phyloP scores from a whole-genome alignment of 2,113 vertebrate genomes.

The Prunella himalayana region DNA sequence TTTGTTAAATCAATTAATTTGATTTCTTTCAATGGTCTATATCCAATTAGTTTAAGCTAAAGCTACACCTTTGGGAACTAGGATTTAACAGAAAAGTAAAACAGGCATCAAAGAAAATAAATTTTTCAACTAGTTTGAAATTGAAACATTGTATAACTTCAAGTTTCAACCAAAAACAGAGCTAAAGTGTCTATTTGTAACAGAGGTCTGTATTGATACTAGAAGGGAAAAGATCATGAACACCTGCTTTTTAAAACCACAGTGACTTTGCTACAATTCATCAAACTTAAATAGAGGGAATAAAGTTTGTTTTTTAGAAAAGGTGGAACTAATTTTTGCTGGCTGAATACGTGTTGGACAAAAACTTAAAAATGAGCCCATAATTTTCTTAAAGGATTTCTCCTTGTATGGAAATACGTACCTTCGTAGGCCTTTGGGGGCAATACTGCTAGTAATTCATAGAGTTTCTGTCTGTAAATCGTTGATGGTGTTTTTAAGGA shows the following conservation, averaged over 20 bases:
- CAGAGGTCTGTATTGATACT: background rate
- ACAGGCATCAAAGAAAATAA: background rate
- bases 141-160: background rate
- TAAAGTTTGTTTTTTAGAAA: background rate
- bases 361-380: background rate
- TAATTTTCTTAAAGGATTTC: background rate
- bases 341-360: background rate
- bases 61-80: background rate
- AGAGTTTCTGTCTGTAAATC: constrained; percentile 86
- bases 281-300: background rate
- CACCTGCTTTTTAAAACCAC: background rate
- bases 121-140: background rate
- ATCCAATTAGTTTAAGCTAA: background rate
- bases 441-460: constrained; percentile 85
- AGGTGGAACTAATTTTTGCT: background rate
- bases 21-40: background rate
- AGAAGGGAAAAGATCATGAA: background rate
- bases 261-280: background rate
- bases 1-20: background rate
- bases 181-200: background rate
- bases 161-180: background rate
- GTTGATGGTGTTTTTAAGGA: constrained; percentile 76
- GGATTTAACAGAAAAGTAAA: background rate
- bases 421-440: constrained; percentile 87
- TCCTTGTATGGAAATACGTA: constrained; percentile 53